Conservation (phyloP, 2,888 invertebrate species). For the Leptinotarsa peninsularis region DNA sequence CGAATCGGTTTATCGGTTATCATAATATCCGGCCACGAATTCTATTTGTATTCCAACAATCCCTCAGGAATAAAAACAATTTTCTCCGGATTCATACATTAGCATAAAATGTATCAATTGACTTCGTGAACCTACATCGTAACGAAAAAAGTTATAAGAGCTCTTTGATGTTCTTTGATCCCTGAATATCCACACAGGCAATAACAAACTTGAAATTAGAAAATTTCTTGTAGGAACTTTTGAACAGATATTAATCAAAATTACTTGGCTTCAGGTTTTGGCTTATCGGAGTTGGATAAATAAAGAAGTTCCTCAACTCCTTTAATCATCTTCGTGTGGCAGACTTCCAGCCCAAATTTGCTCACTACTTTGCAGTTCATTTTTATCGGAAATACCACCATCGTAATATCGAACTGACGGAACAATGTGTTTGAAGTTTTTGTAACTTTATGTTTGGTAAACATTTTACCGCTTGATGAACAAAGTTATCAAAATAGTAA, state of each 20-base stretch:
- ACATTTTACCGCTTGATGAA: not conserved
- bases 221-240: slow-evolving; percentile 45
- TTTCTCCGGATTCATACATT: slow-evolving; percentile 21
- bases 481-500: too few relatives aligned
- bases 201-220: slow-evolving; percentile 46
- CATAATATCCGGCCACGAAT: too few relatives aligned
- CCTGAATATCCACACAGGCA: slow-evolving; percentile 12
- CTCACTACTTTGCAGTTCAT: slow-evolving; percentile 20
- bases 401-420: not conserved
- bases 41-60: not conserved
- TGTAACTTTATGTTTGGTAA: not conserved
- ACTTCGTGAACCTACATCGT: slow-evolving; percentile 14
- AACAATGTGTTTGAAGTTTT: slow-evolving; percentile 22
- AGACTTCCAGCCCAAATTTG: slow-evolving; percentile 22
- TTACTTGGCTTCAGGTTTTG: slow-evolving; percentile 26
- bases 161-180: slow-evolving; percentile 22
- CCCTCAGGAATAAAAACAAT: slow-evolving; percentile 22
- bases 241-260: slow-evolving; percentile 48
- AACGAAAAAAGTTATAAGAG: slow-evolving; percentile 32
- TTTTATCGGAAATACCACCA: not conserved
- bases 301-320: slow-evolving; percentile 25
- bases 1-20: too few relatives aligned
- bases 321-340: slow-evolving; percentile 33
- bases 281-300: slow-evolving; percentile 31
- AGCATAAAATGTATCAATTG: slow-evolving; percentile 23